Evolutionary conservation across 2,888 invertebrate species (phyloP).

Genomic region (Merodon equestris): DNA sequence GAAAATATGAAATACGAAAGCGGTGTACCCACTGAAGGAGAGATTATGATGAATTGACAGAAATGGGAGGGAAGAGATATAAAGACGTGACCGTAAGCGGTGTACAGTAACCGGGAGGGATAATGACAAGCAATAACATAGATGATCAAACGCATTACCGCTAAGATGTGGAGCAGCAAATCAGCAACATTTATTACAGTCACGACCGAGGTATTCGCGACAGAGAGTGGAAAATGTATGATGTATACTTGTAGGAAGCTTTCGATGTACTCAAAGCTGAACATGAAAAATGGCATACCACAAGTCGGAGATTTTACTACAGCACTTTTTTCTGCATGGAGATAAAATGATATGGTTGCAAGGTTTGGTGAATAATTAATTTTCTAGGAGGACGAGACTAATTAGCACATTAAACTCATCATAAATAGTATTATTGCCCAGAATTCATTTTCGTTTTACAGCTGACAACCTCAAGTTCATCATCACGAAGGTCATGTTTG

Average conservation of each 20-base stretch:
- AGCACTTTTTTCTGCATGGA: too few species aligned
- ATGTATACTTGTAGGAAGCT: too few species aligned
- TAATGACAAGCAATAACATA: conserved; percentile 18
- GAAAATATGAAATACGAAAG: not conserved
- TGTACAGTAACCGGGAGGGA: conserved; percentile 29
- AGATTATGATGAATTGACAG: conserved; percentile 50
- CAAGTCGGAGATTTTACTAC: too few species aligned
- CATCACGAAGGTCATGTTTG: conserved; percentile 17
- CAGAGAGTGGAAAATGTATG: too few species aligned
- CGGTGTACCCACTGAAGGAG: not conserved
- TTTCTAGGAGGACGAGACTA: too few species aligned
- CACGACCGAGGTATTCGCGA: too few species aligned
- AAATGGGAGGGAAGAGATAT: conserved; percentile 14
- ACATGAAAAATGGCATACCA: too few species aligned
- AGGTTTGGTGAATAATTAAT: too few species aligned
- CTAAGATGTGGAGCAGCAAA: conserved; percentile 50
- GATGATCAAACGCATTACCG: conserved; percentile 34
- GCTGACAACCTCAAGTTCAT: too few species aligned
- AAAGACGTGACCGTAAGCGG: conserved; percentile 39
- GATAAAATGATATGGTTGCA: too few species aligned
- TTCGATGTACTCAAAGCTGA: too few species aligned
- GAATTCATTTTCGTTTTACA: too few species aligned
- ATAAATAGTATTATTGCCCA: conserved; percentile 8
- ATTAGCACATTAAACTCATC: not conserved
- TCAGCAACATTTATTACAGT: conserved; percentile 1